Evolutionary conservation across 2,888 invertebrate species (phyloP), one percentile per base, ranked within the genome.

Genomic region (Hesperia comma): DNA sequence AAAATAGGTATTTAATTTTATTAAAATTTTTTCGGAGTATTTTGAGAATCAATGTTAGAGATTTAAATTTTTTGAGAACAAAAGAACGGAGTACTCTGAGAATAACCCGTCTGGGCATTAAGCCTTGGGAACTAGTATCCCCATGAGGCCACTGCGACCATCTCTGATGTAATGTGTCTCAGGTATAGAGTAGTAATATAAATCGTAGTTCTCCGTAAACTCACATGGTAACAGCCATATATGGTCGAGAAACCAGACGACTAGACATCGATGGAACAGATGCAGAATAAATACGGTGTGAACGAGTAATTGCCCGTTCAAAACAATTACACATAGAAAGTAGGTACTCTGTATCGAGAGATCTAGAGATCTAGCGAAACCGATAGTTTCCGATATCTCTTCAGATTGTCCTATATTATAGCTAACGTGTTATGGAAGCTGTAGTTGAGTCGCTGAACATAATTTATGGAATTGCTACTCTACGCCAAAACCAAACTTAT

Each of bases 301-400:
- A 56, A 53, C 43, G 17, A 60, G 54, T 62, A 57, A 68, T 60
- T 58, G 46, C 49, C 41, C 21, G 58, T 69, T 32, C 37, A 61
- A 56, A 19, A 68, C 67, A 70, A 71, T 71, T 69, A 71, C 46
- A 43, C 41, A 32, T 69, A 71, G 71, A 72, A 71, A 72, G 69
- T 37, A 67, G n/a, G n/a, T n/a, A n/a, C n/a, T n/a, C 57, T 57
- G 15, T 41, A 6, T 4, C 17, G 37, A n/a, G n/a, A n/a, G n/a
- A n/a, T 15, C 7, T 40, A 56, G 41, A 21, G 46, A 60, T 54
- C 67, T 55, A 33, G 64, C 37, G 26, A 33, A 69, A 68, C 68
- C 61, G 68, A 68, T 67, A 63, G 49, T 5, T 51, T 17, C 19
- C 19, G 49, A 21, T 62, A 15, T 54, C 53, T 41, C 41, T 53